Base-by-base conservation (phyloP, 2,113 vertebrate genomes). In the Clarias magur region DNA sequence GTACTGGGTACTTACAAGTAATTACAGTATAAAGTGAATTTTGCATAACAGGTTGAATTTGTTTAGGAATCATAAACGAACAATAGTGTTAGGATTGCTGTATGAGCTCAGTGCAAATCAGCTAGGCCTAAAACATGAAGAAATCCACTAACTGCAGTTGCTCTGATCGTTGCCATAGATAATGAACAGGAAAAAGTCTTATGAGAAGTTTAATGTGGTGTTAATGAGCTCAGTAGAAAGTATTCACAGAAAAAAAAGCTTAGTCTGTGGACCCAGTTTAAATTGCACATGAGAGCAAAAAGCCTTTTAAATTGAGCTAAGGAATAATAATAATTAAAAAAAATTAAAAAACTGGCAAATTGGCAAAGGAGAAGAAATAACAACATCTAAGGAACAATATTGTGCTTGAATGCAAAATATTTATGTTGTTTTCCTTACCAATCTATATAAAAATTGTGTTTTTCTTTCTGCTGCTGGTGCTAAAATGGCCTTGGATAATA, bases 391-490 rank as follows among this genome's bases (percentile, higher is more conserved):
- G 6, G 3, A 42, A 48, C 48, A 48, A 48, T 48, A 8, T 48
- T 13, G 23, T 6, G 4, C 23, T 15, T 73, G 25, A 53, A 63
- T 56, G 10, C 75, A 53, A 5, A 42, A 15, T 54, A 17, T 38
- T 19, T 48, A 78, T 62, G 16, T 75, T 75, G 25, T 53, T 65
- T 80, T 23, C 56, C 13, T 76, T 54, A 76, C 3, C 23, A 76
- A 60, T 86, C 30, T 42, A n/a, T 57, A 34, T 62, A n/a, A 85
- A 82, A 60, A 62, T 16, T 85, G 72, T 53, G 8, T 76, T 62
- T 78, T 78, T 85, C 57, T 78, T 53, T 85, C 57, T 86, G 54
- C 38, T 48, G 30, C 59, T 60, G 34, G 56, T 53, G 82, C 34
- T 42, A 56, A 62, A 57, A 56, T 65, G 59, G n/a, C 56, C 27